Percentiles rank a stretch among this genome's conserved stretches.
Evolutionary conservation across 2,888 invertebrate species (phyloP).

Genomic region (Bimastos eiseni): DNA sequence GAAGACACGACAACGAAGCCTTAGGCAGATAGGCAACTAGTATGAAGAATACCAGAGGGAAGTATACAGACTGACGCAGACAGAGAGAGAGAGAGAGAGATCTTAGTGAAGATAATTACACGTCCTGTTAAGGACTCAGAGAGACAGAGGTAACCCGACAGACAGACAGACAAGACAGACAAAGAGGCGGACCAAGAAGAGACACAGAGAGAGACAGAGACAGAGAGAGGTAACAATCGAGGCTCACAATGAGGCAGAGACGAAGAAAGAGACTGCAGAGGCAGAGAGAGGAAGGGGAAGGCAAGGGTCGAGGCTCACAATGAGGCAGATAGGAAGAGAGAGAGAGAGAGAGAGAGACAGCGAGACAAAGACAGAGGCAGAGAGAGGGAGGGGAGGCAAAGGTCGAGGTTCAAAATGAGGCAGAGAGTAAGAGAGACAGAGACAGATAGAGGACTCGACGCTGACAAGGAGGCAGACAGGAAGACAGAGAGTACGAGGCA

Average conservation of each 20-base stretch:
- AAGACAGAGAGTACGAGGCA: too few species aligned
- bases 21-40: too few species aligned
- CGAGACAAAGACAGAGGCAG: background rate
- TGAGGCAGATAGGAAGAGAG: background rate
- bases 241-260: too few species aligned
- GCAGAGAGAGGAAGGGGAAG: too few species aligned
- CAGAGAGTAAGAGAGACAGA: background rate
- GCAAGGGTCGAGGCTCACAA: background rate
- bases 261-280: too few species aligned
- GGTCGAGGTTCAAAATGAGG: background rate
- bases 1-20: background rate
- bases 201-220: background rate
- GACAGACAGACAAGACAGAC: background rate
- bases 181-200: background rate
- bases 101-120: background rate
- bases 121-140: background rate
- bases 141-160: background rate
- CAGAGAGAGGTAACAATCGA: too few species aligned
- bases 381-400: too few species aligned
- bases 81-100: background rate
- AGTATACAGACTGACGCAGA: background rate
- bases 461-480: background rate
- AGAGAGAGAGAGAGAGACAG: too few species aligned
- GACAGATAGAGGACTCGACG: too few species aligned
- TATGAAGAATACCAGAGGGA: too few species aligned